These are phyloP conservation scores for honey bee (Apis mellifera) DNA, from an alignment of 1,140 invertebrate species.

Conservation along the genomic window DNA sequence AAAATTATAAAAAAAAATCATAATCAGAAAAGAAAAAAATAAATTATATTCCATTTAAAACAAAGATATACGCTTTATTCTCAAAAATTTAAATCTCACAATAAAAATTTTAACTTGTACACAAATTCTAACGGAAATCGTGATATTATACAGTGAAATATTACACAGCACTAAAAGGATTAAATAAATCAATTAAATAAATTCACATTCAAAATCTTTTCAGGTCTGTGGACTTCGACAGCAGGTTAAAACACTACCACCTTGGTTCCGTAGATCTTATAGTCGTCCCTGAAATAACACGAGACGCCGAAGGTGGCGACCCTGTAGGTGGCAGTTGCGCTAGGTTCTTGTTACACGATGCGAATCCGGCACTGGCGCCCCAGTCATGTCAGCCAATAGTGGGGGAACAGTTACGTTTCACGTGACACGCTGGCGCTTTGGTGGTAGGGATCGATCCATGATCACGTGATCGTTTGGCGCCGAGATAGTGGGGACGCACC, in stretches of 20 bases:
- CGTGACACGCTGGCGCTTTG: conserved; percentile 60
- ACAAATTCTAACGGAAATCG: not conserved
- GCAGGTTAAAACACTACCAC: not conserved
- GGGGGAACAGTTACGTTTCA: conserved; percentile 47
- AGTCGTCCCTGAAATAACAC: conserved; percentile 29
- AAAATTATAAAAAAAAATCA: not conserved
- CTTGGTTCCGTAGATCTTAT: not conserved
- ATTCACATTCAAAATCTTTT: not conserved
- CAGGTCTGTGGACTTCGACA: not conserved
- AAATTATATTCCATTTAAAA: not conserved
- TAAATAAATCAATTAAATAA: conserved; percentile 1
- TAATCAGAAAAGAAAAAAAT: not conserved
- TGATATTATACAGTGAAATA: no score
- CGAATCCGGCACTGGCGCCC: conserved; percentile 59
- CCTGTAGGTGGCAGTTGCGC: conserved; percentile 24
- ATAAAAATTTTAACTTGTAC: not conserved
- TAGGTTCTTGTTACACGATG: conserved; percentile 49
- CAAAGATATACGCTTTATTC: not conserved
- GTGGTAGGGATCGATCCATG: conserved; percentile 47
- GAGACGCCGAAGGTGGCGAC: conserved; percentile 6
- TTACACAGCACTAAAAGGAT: no score
- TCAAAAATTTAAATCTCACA: not conserved
- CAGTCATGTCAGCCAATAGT: conserved; percentile 10
- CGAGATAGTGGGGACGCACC: conserved; percentile 47
- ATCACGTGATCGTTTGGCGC: conserved; percentile 50